Percentiles rank a stretch among this genome's conserved stretches.
These are phyloP conservation scores for Dorcus parallelipipedus DNA, from an alignment of 2,888 invertebrate genomes.

Conservation along the genomic window DNA sequence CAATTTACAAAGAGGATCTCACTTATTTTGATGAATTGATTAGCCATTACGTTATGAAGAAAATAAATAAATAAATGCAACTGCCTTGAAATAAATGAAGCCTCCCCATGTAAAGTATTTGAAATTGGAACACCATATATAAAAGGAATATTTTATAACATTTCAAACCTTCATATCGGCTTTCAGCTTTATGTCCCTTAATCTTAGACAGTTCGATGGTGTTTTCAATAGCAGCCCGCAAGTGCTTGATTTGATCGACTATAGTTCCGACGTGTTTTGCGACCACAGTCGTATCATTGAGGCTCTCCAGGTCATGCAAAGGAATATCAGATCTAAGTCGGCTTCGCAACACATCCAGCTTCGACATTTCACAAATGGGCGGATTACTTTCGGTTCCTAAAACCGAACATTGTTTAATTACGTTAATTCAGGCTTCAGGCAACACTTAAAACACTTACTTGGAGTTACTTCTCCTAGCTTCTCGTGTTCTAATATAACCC, in stretches of 20 bases:
- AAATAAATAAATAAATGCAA: no score
- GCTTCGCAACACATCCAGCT: constrained; percentile 56
- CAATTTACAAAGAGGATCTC: no score
- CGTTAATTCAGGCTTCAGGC: neutral
- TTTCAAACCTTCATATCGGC: constrained; percentile 46
- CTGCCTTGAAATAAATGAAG: no score
- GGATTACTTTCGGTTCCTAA: constrained; percentile 47
- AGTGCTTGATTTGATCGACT: constrained; percentile 88
- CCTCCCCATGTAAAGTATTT: no score
- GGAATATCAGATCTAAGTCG: constrained; percentile 58
- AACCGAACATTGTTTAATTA: constrained; percentile 15
- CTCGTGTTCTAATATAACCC: constrained; percentile 86
- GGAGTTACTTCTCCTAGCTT: constrained; percentile 55
- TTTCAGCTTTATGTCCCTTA: constrained; percentile 50
- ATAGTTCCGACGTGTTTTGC: constrained; percentile 87
- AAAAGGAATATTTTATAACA: neutral
- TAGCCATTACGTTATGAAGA: no score
- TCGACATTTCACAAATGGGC: constrained; percentile 47
- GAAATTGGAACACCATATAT: no score
- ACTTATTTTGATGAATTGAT: no score
- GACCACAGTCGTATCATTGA: constrained; percentile 79
- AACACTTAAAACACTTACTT: constrained; percentile 38
- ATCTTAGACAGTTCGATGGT: constrained; percentile 71
- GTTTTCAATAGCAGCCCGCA: constrained; percentile 83
- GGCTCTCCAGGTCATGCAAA: constrained; percentile 70